Conservation (phyloP, 2,888 invertebrate genomes). For the Crocallis elinguaria region DNA sequence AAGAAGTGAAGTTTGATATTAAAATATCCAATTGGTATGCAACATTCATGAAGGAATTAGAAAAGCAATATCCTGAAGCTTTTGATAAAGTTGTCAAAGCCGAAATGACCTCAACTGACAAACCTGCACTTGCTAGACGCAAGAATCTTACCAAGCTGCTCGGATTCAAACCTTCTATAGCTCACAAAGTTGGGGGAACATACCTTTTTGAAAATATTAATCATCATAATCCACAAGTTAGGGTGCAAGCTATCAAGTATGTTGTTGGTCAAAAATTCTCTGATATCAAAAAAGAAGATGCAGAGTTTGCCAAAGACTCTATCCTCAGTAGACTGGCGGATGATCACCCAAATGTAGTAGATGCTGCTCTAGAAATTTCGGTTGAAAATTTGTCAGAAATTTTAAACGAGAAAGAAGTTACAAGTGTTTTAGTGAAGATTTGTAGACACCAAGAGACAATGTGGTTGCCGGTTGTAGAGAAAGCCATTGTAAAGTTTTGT, state of each 20-base stretch:
- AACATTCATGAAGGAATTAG: constrained; percentile 84
- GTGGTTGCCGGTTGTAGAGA: constrained; percentile 70
- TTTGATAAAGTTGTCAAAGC: constrained; percentile 89
- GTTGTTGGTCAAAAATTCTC: constrained; percentile 84
- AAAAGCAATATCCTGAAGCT: constrained; percentile 88
- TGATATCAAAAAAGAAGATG: constrained; percentile 76
- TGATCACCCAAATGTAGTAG: constrained; percentile 86
- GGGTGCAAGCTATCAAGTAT: constrained; percentile 87
- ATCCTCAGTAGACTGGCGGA: constrained; percentile 88
- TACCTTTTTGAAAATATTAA: constrained; percentile 89
- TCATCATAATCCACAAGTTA: constrained; percentile 87
- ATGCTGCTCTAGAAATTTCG: constrained; percentile 79
- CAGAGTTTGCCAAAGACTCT: constrained; percentile 86
- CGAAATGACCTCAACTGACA: constrained; percentile 71
- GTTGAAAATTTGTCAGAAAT: constrained; percentile 63
- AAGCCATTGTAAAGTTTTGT: constrained; percentile 78
- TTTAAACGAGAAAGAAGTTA: constrained; percentile 72
- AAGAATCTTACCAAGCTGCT: constrained; percentile 72
- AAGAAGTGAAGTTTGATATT: constrained; percentile 47
- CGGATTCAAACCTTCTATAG: constrained; percentile 83
- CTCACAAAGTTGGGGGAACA: constrained; percentile 78
- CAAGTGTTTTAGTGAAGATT: constrained; percentile 78
- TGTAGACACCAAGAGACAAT: constrained; percentile 69
- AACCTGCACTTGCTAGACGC: constrained; percentile 54
- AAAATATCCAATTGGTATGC: constrained; percentile 82